Evolutionary conservation across 2,888 invertebrate genomes (phyloP).

Genomic region (Hemistola chrysoprasaria): DNA sequence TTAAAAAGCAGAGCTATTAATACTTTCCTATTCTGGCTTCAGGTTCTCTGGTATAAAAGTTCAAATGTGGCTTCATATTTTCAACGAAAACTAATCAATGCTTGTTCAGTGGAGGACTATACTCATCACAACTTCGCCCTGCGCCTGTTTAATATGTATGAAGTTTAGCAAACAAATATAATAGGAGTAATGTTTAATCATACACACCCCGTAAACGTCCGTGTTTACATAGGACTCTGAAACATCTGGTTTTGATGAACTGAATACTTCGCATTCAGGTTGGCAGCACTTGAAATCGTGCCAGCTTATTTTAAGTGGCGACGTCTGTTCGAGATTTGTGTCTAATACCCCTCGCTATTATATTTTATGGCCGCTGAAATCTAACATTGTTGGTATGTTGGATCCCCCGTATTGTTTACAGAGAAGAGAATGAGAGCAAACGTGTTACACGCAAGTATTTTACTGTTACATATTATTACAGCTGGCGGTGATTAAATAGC

Average conservation of each 20-base stretch:
- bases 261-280: conserved; percentile 77
- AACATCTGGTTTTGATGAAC: conserved; percentile 80
- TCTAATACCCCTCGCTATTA: conserved; percentile 57
- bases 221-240: conserved; percentile 66
- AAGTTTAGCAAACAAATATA: conserved; percentile 37
- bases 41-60: no score
- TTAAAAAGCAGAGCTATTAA: conserved; percentile 7
- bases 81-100: conserved; percentile 13
- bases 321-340: conserved; percentile 73
- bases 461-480: conserved; percentile 4
- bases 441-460: conserved; percentile 8
- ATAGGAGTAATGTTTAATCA: conserved; percentile 47
- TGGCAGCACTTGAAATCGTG: conserved; percentile 77
- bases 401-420: conserved; percentile 14
- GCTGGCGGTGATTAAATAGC: conserved; percentile 5
- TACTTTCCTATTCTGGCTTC: no score
- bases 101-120: conserved; percentile 20
- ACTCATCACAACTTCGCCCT: neutral
- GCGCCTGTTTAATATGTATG: conserved; percentile 12
- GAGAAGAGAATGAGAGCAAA: conserved; percentile 11
- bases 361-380: conserved; percentile 59
- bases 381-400: conserved; percentile 35
- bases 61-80: no score
- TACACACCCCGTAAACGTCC: conserved; percentile 47
- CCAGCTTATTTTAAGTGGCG: conserved; percentile 80